Evolutionary conservation across 2,113 vertebrate species (phyloP), one percentile per base, ranked within the genome.

Genomic region (Cephalopterus ornatus): DNA sequence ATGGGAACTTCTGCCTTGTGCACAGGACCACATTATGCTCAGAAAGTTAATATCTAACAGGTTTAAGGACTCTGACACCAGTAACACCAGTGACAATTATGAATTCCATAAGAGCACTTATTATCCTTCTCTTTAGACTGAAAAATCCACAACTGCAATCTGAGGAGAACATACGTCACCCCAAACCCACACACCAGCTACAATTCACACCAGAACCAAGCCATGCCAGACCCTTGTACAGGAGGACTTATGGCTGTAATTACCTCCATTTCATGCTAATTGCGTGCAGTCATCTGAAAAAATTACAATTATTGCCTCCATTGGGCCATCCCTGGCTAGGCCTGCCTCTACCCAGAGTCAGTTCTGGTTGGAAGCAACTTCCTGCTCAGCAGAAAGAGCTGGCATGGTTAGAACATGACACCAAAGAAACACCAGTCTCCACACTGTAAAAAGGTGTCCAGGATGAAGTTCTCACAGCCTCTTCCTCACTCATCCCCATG

Each of bases 211-310:
- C 56, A 91, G 76, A 89, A 72, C 52, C 49, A 68, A 71, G 80
- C 17, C 70, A 65, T 5, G 32, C 33, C 59, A 84, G 72, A 67
- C 26, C 26, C 67, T 78, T 56, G 24, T 2, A 93, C 42, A 89
- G 50, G 42, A 70, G 47, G 63, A 59, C 30, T 79, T 37, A 50
- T 1, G 28, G 67, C 62, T 70, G 14, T 52, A 83, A 83, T 68
- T 65, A 82, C 27, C 58, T 88, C 67, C 14, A 37, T 50, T 93
- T 83, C 62, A 35, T 41, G 88, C 20, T 73, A 90, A 85, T 11
- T 96, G n/a, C 53, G 94, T 11, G 26, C 26, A 77, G 55, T 42
- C 63, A 61, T 71, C 63, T 85, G 75, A 92, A 89, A 92, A 96
- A 91, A 88, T 4, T n/a, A 15, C 50, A 65, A 37, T 76, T 85